Evolutionary conservation across 2,797 vertebrate species (phyloP).

Genomic region (Hozukius guyotensis): DNA sequence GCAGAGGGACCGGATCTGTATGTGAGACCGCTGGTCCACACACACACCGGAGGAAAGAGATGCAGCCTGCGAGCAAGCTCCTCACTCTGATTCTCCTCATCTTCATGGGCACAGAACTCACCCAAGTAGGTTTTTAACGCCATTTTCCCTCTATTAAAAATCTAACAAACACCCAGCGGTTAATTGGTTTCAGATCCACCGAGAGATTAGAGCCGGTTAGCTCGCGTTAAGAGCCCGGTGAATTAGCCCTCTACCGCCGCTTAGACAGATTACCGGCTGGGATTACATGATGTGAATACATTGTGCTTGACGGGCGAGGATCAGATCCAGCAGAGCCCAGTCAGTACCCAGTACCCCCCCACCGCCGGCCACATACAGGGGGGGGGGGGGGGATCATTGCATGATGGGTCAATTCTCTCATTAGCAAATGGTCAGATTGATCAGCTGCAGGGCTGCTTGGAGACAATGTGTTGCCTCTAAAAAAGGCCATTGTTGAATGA

Average conservation of each 20-base stretch:
- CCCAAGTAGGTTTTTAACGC: slow-evolving; percentile 90
- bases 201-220: slow-evolving; percentile 58
- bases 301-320: slow-evolving; percentile 60
- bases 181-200: slow-evolving; percentile 57
- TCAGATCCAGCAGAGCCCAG: slow-evolving; percentile 45
- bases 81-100: slow-evolving; percentile 92
- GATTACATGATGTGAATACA: slow-evolving; percentile 77
- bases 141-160: slow-evolving; percentile 70
- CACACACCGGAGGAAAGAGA: slow-evolving; percentile 87
- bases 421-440: slow-evolving; percentile 34
- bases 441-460: slow-evolving; percentile 5
- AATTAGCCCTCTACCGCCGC: slow-evolving; percentile 60
- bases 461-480: background rate
- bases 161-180: background rate
- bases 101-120: slow-evolving; percentile 98
- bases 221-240: slow-evolving; percentile 40
- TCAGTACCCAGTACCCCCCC: background rate
- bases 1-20: slow-evolving; percentile 81
- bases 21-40: slow-evolving; percentile 86
- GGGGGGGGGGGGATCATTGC: background rate
- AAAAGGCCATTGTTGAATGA: slow-evolving; percentile 21
- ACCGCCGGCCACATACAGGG: background rate
- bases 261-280: slow-evolving; percentile 74
- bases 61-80: slow-evolving; percentile 94
- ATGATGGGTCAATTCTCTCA: slow-evolving; percentile 38